Conservation (phyloP, 2,113 vertebrate genomes). For the Dryoscopus gambensis region DNA sequence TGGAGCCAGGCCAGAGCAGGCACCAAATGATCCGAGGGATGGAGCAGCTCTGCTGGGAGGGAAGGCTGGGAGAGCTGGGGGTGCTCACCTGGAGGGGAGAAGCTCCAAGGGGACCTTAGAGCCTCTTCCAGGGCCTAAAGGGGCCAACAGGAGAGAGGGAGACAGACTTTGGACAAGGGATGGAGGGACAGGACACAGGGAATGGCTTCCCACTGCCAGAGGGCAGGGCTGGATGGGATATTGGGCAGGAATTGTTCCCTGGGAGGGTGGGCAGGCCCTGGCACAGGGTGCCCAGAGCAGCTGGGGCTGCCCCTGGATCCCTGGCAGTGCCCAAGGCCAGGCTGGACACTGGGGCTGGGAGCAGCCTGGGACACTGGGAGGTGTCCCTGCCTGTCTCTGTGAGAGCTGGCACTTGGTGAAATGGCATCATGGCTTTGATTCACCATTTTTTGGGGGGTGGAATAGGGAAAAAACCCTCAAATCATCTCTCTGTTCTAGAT, state of each 20-base stretch:
- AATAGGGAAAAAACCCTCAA: neutral
- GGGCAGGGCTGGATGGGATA: neutral
- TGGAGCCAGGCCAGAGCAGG: neutral
- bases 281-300: neutral
- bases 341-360: neutral
- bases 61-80: neutral
- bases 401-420: neutral
- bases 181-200: neutral
- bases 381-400: neutral
- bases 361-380: neutral
- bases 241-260: neutral
- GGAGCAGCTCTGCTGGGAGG: neutral
- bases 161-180: fast-evolving
- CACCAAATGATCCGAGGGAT: neutral
- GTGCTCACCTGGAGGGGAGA: neutral
- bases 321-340: neutral
- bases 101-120: neutral
- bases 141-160: fast-evolving
- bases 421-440: neutral
- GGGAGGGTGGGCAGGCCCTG: neutral
- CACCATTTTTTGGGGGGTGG: neutral
- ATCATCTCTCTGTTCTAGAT: fast-evolving
- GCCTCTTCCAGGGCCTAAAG: neutral
- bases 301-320: neutral
- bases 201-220: too few relatives aligned